phyloP scores from a whole-genome alignment of 2,113 vertebrate genomes.

The Corythornis vintsioides region DNA sequence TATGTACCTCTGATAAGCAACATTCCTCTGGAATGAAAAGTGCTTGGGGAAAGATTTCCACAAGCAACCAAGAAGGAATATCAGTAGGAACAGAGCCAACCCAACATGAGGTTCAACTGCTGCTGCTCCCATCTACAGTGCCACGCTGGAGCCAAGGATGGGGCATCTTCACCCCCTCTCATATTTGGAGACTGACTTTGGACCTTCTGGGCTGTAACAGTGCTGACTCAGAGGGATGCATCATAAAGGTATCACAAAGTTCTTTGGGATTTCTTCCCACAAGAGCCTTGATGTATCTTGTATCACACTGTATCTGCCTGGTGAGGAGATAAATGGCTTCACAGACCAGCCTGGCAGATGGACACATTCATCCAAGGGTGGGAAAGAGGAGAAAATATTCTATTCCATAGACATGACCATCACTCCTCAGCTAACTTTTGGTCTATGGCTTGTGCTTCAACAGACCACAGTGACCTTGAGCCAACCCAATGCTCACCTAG shows the following conservation, averaged over 20 bases:
- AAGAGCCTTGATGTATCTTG: neutral
- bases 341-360: rapidly evolving
- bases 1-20: neutral
- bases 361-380: rapidly evolving
- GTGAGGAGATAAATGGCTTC: rapidly evolving
- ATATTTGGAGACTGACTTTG: neutral
- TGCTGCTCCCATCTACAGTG: rapidly evolving
- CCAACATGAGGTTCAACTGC: neutral
- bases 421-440: neutral
- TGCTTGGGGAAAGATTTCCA: neutral
- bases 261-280: neutral
- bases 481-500: neutral
- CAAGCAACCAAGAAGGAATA: neutral
- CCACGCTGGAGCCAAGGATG: rapidly evolving
- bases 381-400: neutral
- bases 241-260: neutral
- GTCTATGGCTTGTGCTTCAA: neutral
- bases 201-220: rapidly evolving
- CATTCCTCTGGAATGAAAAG: neutral
- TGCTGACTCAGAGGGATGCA: neutral
- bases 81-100: neutral
- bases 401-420: neutral
- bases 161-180: neutral
- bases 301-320: neutral
- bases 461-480: rapidly evolving